phyloP scores from a whole-genome alignment of 2,797 vertebrate species.

The Holocentrus rufus region DNA sequence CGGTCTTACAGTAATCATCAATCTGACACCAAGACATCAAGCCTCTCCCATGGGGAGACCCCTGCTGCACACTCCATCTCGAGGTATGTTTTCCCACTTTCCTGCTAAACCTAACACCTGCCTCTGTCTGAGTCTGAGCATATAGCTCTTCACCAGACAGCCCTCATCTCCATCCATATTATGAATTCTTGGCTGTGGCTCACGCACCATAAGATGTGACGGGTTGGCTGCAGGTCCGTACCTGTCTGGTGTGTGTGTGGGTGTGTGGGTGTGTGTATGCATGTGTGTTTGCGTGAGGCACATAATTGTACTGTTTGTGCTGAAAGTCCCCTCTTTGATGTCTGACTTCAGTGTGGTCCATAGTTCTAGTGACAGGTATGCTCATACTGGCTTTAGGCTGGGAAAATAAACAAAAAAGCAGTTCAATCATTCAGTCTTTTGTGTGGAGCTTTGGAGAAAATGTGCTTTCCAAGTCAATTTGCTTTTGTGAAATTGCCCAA shows the following conservation, averaged over 20 bases:
- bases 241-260: slow-evolving; percentile 27
- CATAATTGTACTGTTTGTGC: slow-evolving; percentile 51
- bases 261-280: slow-evolving; percentile 27
- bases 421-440: slow-evolving; percentile 55
- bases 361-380: slow-evolving; percentile 57
- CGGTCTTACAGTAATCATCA: too few relatives aligned
- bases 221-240: slow-evolving; percentile 39
- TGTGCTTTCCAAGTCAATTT: slow-evolving; percentile 13
- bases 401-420: slow-evolving; percentile 57
- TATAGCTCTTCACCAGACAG: slow-evolving; percentile 4
- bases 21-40: too few relatives aligned
- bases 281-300: slow-evolving; percentile 20
- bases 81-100: background rate
- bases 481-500: slow-evolving; percentile 24
- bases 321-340: slow-evolving; percentile 36
- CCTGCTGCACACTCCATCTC: slow-evolving; percentile 5
- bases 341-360: slow-evolving; percentile 55
- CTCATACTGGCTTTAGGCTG: slow-evolving; percentile 45
- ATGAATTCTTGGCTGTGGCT: background rate
- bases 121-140: background rate
- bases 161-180: slow-evolving; percentile 11
- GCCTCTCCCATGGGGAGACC: slow-evolving; percentile 16
- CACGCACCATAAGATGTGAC: background rate
- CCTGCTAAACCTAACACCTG: slow-evolving; percentile 26
- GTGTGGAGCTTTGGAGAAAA: slow-evolving; percentile 39